Base-by-base conservation (phyloP, 2,888 invertebrate species). In the Pecten maximus region DNA sequence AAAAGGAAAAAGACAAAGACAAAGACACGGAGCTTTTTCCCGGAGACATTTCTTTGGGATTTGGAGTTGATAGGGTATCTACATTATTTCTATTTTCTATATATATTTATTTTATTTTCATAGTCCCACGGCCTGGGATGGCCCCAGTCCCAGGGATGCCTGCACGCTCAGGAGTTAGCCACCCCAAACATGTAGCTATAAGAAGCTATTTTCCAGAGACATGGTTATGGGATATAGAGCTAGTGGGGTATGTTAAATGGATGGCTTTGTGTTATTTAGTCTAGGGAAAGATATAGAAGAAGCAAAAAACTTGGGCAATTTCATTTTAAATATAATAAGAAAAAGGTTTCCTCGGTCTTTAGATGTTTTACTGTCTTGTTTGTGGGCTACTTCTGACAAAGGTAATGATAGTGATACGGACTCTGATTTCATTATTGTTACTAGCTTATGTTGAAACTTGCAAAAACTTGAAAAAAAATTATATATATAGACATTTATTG, bases 11-110 rank as follows among this genome's bases (percentile, higher is more conserved):
- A 74, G 74, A 74, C 0, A 74, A 4, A 19, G 23, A 54, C 50
- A 12, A 74, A 74, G 74, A 74, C 74, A 12, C 28, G 95, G 28
- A 92, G 93, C 87, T 92, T 94, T 91, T 96, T 96, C 90, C 96
- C 96, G 10, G 96, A 96, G 91, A 95, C 95, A 0, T 96, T 95
- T 95, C 93, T 96, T 2, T 96, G 95, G 95, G 94, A 95, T 74
- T 87, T 95, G 39, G 90, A 93, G 28, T 40, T 93, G 16, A 35
- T 92, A 23, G 90, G 91, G 92, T 92, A 88, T 88, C 40, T 40
- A 88, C 2, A 88, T n/a, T n/a, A n/a, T 40, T 40, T 88, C 40
- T 40, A 88, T 40, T 88, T 35, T 28, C 10, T 88, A 4, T 39
- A 87, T 39, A 87, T 4, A 12, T 40, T 40, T 48, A 88, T 88